These are phyloP conservation scores for Tridacna gigas DNA, from an alignment of 2,888 invertebrate genomes.

Conservation along the genomic window DNA sequence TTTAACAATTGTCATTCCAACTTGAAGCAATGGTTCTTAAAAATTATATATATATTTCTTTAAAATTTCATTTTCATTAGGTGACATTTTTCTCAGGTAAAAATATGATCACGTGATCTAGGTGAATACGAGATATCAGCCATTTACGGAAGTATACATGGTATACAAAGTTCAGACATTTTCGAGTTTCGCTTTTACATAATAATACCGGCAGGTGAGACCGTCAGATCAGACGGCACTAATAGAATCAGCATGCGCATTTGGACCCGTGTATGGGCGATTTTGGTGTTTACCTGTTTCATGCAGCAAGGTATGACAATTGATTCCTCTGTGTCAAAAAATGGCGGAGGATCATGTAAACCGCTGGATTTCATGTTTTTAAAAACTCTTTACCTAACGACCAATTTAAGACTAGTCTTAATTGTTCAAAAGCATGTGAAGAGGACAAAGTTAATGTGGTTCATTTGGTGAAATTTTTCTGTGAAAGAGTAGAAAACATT, in stretches of 20 bases:
- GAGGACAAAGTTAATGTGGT: background rate
- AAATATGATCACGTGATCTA: constrained; percentile 55
- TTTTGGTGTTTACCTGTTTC: constrained; percentile 20
- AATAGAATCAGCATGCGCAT: background rate
- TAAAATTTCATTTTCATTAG: no score
- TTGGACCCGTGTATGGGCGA: constrained; percentile 26
- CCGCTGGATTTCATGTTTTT: background rate
- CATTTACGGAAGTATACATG: constrained; percentile 19
- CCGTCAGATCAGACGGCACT: background rate
- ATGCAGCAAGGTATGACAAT: constrained; percentile 19
- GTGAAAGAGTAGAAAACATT: background rate
- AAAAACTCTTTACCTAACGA: background rate
- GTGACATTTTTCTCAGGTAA: background rate
- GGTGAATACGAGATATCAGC: constrained; percentile 31
- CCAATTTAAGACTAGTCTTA: background rate
- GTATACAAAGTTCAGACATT: background rate
- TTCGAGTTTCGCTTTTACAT: background rate
- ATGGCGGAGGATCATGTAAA: constrained; percentile 36
- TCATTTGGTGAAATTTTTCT: background rate
- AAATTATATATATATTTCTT: no score
- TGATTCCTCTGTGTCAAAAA: constrained; percentile 11
- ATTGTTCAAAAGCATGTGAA: background rate
- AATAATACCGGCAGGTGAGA: background rate
- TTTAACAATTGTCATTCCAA: no score
- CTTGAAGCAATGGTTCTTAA: no score